These are phyloP conservation scores for Lepidurus packardi DNA, from an alignment of 1,140 invertebrate species.

Conservation along the genomic window DNA sequence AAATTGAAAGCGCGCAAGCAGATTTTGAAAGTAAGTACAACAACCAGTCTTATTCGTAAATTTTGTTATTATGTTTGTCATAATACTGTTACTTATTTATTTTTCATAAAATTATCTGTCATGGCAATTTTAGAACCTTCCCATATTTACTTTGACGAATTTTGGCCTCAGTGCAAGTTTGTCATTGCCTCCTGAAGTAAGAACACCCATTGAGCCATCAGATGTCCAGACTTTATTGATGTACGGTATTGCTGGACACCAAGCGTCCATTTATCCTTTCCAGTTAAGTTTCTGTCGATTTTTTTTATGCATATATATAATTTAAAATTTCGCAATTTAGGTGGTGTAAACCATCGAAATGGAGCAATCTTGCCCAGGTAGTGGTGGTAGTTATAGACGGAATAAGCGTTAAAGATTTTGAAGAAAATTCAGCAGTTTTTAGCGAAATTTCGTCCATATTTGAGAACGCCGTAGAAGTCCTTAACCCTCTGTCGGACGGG, in stretches of 20 bases:
- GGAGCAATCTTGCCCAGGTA: conserved; percentile 59
- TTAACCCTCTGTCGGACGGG: conserved; percentile 63
- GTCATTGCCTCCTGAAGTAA: conserved; percentile 34
- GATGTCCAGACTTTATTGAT: conserved; percentile 77
- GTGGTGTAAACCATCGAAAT: conserved; percentile 75
- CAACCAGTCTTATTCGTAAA: neutral
- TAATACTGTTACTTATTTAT: neutral
- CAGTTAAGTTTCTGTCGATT: conserved; percentile 38
- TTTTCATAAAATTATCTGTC: neutral
- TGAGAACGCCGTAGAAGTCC: conserved; percentile 60
- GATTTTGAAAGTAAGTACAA: neutral
- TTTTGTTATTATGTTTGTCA: neutral
- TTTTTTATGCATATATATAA: conserved; percentile 25
- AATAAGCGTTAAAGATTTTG: conserved; percentile 64
- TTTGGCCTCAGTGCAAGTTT: conserved; percentile 39
- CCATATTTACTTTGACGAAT: conserved; percentile 38
- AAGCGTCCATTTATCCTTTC: conserved; percentile 51
- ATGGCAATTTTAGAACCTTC: conserved; percentile 37
- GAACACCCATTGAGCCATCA: conserved; percentile 69
- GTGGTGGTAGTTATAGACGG: conserved; percentile 71
- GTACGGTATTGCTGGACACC: conserved; percentile 64
- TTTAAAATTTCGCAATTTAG: conserved; percentile 44
- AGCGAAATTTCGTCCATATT: conserved; percentile 54
- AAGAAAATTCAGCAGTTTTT: conserved; percentile 58
- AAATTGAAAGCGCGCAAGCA: neutral